Evolutionary conservation across 2,797 vertebrate species (phyloP), one percentile per base, ranked within the genome.

Genomic region (Parauchenoglanis ngamensis): DNA sequence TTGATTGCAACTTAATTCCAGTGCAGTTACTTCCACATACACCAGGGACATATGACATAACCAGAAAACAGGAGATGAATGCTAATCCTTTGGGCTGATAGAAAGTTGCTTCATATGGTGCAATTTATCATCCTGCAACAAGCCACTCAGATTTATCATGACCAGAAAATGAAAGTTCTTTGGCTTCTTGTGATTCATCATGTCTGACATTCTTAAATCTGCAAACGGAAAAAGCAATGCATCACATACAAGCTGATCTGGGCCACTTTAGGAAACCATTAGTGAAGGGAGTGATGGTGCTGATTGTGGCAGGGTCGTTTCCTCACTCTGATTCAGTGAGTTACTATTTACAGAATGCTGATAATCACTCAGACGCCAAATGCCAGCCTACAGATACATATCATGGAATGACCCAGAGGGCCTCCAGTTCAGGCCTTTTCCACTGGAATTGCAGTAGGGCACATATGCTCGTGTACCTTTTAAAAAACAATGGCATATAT

Each of bases 301-400:
- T 89, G 93, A 95, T 95, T 92, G 89, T 91, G 93, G 93, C 92
- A 91, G 88, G 87, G 84, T 94, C 90, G 92, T 94, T 95, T 95
- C 93, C 94, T 93, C 88, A 90, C 83, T 87, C 89, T 88, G 87
- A 88, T 83, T 89, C 89, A 80, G 81, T 90, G 77, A 89, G 92
- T 91, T 94, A 91, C 94, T 96, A 95, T 95, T 96, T 95, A 91
- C 93, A 94, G 93, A 93, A 91, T 90, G 77, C 65, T 92, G 90
- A 93, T 94, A 94, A 94, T 94, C 92, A 92, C 91, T 93, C 90
- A 90, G 90, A 93, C 89, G 65, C 85, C 89, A 91, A 93, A 93
- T 80, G 88, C 92, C 92, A 92, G 90, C 89, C 76, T 91, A 91
- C 89, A 83, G 94, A 96, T 95, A 94, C 91, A 88, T 90, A 96